Percentiles rank a stretch among this genome's conserved stretches.
These are phyloP conservation scores for Pedetes capensis DNA, from an alignment of 2,113 vertebrate genomes.

Conservation along the genomic window DNA sequence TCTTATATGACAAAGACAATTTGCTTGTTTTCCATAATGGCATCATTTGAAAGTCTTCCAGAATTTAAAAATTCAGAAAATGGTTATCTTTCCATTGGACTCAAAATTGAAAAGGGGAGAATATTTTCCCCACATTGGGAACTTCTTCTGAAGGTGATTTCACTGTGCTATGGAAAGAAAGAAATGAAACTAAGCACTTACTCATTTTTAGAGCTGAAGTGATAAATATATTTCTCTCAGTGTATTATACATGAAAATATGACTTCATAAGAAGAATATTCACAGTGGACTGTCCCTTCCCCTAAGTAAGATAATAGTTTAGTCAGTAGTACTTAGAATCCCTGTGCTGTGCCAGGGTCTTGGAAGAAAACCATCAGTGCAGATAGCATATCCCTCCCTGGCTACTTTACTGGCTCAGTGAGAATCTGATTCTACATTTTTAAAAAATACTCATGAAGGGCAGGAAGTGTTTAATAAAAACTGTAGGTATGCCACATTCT, in stretches of 20 bases:
- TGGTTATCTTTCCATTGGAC: neutral
- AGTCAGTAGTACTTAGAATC: neutral
- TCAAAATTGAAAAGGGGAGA: neutral
- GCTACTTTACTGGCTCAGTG: neutral
- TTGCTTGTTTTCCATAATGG: neutral
- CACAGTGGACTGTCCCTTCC: neutral
- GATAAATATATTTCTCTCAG: neutral
- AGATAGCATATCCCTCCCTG: neutral
- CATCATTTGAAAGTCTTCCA: neutral
- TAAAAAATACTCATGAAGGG: neutral
- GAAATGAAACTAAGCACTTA: neutral
- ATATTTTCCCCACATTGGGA: neutral
- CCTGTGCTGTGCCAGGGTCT: neutral
- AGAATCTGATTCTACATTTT: neutral
- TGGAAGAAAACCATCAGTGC: neutral
- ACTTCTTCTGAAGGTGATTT: conserved; percentile 12
- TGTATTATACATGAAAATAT: neutral
- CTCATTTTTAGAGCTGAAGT: neutral
- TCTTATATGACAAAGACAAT: neutral
- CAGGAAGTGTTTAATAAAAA: neutral
- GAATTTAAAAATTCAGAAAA: neutral
- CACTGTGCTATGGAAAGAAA: neutral
- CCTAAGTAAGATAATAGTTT: neutral
- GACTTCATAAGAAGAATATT: neutral
- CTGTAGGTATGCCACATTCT: neutral